Conservation (phyloP, 2,113 vertebrate genomes). For the Bos taurus region ARS-UCD2.0 NC_037351.1:27759001-27759500, state of each 20-base stretch:
- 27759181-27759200: background rate
- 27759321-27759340: background rate
- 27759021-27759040: background rate
- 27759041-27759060: background rate
- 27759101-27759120: background rate
- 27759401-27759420: background rate
- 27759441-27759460: background rate
- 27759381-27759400: background rate
- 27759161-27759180: background rate
- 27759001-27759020: background rate
- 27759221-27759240: background rate
- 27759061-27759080: background rate
- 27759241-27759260: background rate
- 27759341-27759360: background rate
- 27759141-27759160: background rate
- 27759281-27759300: background rate
- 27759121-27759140: background rate
- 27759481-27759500: background rate
- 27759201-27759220: background rate
- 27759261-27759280: background rate
- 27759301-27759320: background rate
- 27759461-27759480: background rate
- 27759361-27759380: background rate
- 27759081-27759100: background rate
- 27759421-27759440: background rate